Evolutionary conservation across 1,140 invertebrate genomes (phyloP), one percentile per base, ranked within the genome.

Genomic region (Drosophila bocqueti): DNA sequence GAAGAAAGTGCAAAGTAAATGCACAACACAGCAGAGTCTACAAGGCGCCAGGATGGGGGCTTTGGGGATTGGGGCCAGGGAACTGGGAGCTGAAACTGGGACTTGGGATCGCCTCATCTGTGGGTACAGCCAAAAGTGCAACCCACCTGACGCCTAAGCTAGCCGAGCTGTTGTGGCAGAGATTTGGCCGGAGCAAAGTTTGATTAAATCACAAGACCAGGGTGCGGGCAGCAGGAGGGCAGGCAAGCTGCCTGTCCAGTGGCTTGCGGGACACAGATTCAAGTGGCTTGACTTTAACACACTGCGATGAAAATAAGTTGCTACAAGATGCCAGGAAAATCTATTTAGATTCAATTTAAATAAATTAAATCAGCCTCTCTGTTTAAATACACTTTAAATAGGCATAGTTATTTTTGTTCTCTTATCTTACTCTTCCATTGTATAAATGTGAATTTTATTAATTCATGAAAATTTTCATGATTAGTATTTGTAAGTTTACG

Each of bases 1-100:
- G 65, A 89, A 83, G 81, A 89, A 84, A 90, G 74, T 90, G 85
- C 85, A 75, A 89, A 90, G 84, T 89, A 87, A 87, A 87, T 87
- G 76, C 77, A 74, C 81, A 87, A 89, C 72, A 89, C 66, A 87
- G 74, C 66, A 83, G 77, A 83, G 84, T 89, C 72, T 61, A 47
- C 66, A 65, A 74, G 62, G 43, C 63, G 55, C 46, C 64, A 26
- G 72, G 55, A n/a, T 60, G 46, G 57, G 46, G 58, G 65, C 29
- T 64, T 64, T 34, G 75, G 49, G 40, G 40, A 29, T 11, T n/a
- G 45, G 26, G 21, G 29, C 8, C 16, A 16, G 38, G 45, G 26
- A 16, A 42, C 2, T 31, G 31, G 34, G 21, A 47, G 0, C 21
- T 47, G 72, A 29, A 11, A 15, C 10, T 47, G 46, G 24, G 21